Percentiles rank a stretch among this genome's conserved stretches.
Conservation (phyloP, 2,797 vertebrate genomes). For the Dryobates pubescens region DNA sequence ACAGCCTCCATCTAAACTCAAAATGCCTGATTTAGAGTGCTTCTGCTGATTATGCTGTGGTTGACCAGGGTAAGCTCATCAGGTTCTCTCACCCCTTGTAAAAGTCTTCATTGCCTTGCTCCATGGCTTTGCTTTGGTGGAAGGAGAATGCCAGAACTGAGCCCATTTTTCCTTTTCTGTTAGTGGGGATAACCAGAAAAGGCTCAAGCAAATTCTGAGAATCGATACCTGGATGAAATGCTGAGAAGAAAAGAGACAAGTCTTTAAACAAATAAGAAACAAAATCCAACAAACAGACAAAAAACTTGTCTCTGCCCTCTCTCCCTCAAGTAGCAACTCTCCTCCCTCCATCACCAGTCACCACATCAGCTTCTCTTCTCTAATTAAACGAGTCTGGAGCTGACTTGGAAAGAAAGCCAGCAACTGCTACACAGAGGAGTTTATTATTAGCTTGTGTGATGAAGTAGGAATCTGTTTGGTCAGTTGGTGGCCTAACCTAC, state of each 20-base stretch:
- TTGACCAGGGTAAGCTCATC: background rate
- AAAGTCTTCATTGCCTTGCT: background rate
- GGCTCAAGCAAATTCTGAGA: background rate
- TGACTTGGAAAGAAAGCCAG: background rate
- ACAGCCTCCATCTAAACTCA: background rate
- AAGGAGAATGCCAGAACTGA: background rate
- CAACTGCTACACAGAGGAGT: background rate
- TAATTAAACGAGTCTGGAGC: background rate
- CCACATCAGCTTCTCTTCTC: background rate
- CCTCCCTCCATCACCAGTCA: background rate
- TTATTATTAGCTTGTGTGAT: background rate
- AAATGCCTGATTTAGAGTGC: background rate
- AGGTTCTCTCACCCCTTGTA: background rate
- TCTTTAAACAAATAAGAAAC: background rate
- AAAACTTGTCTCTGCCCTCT: background rate
- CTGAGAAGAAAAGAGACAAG: background rate
- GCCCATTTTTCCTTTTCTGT: background rate
- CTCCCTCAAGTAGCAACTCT: background rate
- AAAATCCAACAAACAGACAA: too few relatives aligned
- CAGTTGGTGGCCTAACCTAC: background rate
- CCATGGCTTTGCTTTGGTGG: background rate
- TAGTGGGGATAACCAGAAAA: background rate
- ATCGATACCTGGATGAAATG: background rate
- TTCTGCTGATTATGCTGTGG: background rate
- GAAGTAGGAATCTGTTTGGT: constrained; percentile 17